phyloP scores from a whole-genome alignment of 2,797 vertebrate genomes.

The Liasis olivaceus region DNA sequence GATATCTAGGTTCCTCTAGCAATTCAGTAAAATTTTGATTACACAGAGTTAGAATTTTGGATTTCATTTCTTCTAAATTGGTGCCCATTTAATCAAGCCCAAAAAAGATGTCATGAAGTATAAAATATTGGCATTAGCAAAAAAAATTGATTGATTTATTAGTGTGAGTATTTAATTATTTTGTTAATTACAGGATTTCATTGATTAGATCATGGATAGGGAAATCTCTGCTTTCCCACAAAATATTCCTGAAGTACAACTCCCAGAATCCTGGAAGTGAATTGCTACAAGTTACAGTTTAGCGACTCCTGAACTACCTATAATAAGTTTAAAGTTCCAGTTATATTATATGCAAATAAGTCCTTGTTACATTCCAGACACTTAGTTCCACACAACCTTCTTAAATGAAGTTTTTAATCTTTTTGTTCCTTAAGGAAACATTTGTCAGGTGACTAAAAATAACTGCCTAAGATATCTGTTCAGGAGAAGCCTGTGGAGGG shows the following conservation, averaged over 20 bases:
- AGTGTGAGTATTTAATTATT: not conserved
- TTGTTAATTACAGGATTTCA: not conserved
- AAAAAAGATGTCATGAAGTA: not conserved
- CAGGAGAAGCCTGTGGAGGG: not conserved
- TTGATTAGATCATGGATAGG: not conserved
- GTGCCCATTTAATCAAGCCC: not conserved
- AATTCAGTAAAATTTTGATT: not conserved
- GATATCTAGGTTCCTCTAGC: not conserved
- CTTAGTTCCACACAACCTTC: not conserved
- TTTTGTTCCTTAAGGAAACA: conserved; percentile 1
- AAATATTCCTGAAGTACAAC: not conserved
- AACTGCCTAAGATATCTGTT: not conserved
- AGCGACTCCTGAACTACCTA: not conserved
- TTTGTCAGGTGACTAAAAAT: not conserved
- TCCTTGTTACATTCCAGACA: not conserved
- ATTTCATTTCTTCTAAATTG: not conserved
- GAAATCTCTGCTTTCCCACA: not conserved
- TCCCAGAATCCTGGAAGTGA: not conserved
- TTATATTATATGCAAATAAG: not conserved
- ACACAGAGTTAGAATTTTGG: not conserved
- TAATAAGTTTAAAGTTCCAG: not conserved
- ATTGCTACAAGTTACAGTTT: not conserved
- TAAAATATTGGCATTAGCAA: not conserved
- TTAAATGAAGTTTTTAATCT: not conserved
- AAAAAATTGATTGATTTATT: not conserved